These are phyloP conservation scores for Oryzias javanicus DNA, from an alignment of 2,113 vertebrate species.

Conservation along the genomic window DNA sequence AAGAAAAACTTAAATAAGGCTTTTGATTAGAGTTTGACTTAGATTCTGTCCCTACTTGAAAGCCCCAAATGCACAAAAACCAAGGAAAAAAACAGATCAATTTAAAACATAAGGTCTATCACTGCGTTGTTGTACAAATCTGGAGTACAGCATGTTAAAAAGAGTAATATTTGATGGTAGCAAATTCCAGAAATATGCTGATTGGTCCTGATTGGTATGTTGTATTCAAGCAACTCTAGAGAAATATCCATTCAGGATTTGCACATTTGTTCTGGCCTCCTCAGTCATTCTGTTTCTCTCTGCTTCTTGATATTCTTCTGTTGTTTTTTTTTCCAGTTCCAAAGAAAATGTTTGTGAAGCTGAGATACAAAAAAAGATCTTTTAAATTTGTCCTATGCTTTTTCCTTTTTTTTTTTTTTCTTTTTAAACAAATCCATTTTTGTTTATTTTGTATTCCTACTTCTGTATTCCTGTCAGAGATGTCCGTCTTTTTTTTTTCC, in stretches of 20 bases:
- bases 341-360: slow-evolving; percentile 19
- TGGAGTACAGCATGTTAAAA: neutral
- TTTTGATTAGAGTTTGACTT: too few relatives aligned
- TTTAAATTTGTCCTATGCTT: slow-evolving; percentile 31
- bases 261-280: slow-evolving; percentile 32
- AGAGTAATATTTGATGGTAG: neutral
- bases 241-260: slow-evolving; percentile 20
- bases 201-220: slow-evolving; percentile 1
- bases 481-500: neutral
- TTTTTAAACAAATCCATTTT: slow-evolving; percentile 8
- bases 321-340: slow-evolving; percentile 38
- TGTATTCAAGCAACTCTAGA: slow-evolving; percentile 16
- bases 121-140: too few relatives aligned
- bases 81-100: neutral
- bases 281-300: slow-evolving; percentile 35
- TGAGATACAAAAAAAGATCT: slow-evolving; percentile 28
- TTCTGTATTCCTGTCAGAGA: slow-evolving; percentile 8
- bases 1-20: too few relatives aligned
- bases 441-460: slow-evolving; percentile 8
- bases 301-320: slow-evolving; percentile 7
- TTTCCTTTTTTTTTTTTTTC: slow-evolving; percentile 8
- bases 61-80: too few relatives aligned
- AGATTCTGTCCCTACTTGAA: too few relatives aligned
- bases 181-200: neutral
- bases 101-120: neutral